Base-by-base conservation (phyloP, 2,888 invertebrate genomes). In the Ichneumoninae sp. region DNA sequence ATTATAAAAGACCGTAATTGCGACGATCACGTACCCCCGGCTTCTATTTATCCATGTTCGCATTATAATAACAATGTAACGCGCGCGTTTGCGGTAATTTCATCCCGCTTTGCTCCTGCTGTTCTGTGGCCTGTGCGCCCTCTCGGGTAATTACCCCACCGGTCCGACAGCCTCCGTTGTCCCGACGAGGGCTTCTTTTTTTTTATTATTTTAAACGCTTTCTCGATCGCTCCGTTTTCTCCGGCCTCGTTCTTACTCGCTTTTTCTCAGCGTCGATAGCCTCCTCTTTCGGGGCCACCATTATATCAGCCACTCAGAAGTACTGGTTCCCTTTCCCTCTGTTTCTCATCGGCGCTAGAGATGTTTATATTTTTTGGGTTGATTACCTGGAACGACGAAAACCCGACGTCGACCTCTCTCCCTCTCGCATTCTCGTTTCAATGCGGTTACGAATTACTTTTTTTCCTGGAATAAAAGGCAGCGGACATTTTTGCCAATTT, bases 21-120 rank as follows among this genome's bases (percentile, higher is more conserved):
- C 93, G 89, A 90, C 91, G 90, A 93, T 92, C 92, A 92, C 92
- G 92, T 92, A 92, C 89, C 90, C 88, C 90, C 92, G 91, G 92
- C 91, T 92, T 90, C 91, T 93, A 92, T 92, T 92, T 93, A 92
- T 92, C 91, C 90, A 89, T 90, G 90, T 91, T 92, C 92, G 82
- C 82, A 93, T 93, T 93, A 93, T 93, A 93, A 93, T 93, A 93
- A 93, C 92, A 93, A 93, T 93, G 91, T 91, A 92, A 92, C 89
- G 89, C 89, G 88, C 87, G 88, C 85, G 77, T 84, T 87, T 86
- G 85, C 79, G 71, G 86, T 83, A 82, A 86, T 84, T 81, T 86
- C 75, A 72, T 78, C 74, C 75, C 80, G 69, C 71, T 60, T 74
- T 68, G 13, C 79, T 62, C 33, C 50, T 33, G 19, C 13, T 16